phyloP scores from a whole-genome alignment of 2,888 invertebrate genomes.

The Ochlodes sylvanus region DNA sequence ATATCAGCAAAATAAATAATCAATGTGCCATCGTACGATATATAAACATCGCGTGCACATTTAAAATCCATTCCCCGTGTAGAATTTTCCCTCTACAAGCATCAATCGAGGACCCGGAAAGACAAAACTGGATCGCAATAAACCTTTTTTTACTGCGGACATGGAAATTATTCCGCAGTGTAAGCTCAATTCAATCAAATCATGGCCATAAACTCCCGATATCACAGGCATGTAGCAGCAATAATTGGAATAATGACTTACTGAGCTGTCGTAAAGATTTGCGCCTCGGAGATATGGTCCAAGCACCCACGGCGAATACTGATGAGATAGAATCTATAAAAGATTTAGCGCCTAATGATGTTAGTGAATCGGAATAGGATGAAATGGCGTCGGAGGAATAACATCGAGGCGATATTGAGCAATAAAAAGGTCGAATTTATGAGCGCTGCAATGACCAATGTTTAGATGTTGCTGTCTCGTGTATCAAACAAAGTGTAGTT shows the following conservation, averaged over 20 bases:
- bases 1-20: not conserved
- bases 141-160: conserved; percentile 48
- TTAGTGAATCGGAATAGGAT: conserved; percentile 35
- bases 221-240: conserved; percentile 37
- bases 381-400: conserved; percentile 30
- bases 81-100: conserved; percentile 28
- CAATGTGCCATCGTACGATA: not conserved
- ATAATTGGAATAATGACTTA: conserved; percentile 61
- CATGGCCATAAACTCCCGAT: conserved; percentile 43
- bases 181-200: conserved; percentile 52
- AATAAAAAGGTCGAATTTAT: conserved; percentile 36
- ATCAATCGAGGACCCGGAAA: conserved; percentile 28
- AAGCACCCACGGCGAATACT: conserved; percentile 28
- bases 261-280: conserved; percentile 36
- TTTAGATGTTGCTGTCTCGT: conserved; percentile 9
- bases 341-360: conserved; percentile 38
- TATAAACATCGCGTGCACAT: conserved; percentile 17
- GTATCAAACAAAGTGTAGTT: not conserved
- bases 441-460: conserved; percentile 21
- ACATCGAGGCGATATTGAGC: conserved; percentile 33
- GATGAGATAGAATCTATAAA: conserved; percentile 38
- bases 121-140: conserved; percentile 38
- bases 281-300: conserved; percentile 28
- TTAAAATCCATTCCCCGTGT: conserved; percentile 29
- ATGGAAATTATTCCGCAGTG: conserved; percentile 47